These are phyloP conservation scores for Percopsis transmontana DNA, from an alignment of 2,113 vertebrate species.

Conservation along the genomic window DNA sequence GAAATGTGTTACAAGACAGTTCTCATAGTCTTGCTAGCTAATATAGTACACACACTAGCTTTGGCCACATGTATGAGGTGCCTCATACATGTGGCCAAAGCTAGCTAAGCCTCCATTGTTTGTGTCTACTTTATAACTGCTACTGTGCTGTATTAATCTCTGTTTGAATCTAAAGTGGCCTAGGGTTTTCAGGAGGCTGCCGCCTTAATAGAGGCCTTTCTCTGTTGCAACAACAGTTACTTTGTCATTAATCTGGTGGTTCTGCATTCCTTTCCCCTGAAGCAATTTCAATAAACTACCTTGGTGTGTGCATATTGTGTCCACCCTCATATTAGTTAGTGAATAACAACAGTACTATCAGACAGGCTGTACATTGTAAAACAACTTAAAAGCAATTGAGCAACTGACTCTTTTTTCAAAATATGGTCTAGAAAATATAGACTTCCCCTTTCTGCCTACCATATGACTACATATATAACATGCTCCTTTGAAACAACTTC, in stretches of 20 bases:
- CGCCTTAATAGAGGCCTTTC: neutral
- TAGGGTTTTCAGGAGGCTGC: neutral
- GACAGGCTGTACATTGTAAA: neutral
- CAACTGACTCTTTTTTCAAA: neutral
- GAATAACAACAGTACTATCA: neutral
- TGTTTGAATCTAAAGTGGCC: neutral
- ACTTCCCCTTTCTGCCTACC: constrained; percentile 39
- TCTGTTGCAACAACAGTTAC: neutral
- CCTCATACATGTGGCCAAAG: too few species aligned
- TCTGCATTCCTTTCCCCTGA: constrained; percentile 16
- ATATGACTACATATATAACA: constrained; percentile 22
- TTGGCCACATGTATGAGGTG: too few species aligned
- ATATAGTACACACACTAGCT: too few species aligned
- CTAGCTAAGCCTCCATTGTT: too few species aligned
- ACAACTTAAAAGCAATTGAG: neutral
- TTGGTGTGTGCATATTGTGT: neutral
- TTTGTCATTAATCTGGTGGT: constrained; percentile 17
- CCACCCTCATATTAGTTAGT: neutral
- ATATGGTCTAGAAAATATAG: neutral
- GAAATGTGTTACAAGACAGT: too few species aligned
- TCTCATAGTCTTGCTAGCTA: too few species aligned
- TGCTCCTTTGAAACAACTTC: constrained; percentile 9
- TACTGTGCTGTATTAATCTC: neutral
- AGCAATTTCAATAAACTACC: neutral
- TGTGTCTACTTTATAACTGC: too few species aligned